phyloP scores from a whole-genome alignment of 2,113 vertebrate species.

The Tragulus kanchil region DNA sequence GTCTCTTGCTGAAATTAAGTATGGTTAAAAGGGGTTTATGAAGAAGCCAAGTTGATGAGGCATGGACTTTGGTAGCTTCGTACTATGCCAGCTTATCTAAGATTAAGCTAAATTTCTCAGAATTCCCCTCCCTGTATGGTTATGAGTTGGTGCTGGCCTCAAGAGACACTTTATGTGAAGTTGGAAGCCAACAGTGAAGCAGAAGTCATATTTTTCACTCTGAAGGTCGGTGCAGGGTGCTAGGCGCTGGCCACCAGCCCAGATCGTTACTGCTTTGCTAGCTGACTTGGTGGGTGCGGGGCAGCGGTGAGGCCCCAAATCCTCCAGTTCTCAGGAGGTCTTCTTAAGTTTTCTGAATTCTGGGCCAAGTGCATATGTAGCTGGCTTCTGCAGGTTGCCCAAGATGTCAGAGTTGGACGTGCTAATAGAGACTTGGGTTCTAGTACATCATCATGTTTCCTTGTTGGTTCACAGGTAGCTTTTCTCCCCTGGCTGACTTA shows the following conservation, averaged over 20 bases:
- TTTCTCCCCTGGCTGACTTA: not conserved
- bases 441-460: not conserved
- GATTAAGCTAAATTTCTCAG: not conserved
- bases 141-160: not conserved
- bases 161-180: not conserved
- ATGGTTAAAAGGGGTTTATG: not conserved
- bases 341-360: slow-evolving; percentile 15
- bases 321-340: not conserved
- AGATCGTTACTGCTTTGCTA: not conserved
- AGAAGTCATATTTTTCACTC: not conserved
- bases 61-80: not conserved
- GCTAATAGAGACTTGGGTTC: not conserved
- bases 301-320: not conserved
- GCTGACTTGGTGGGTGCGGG: not conserved
- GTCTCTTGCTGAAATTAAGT: not conserved
- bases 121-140: not conserved
- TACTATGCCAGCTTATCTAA: not conserved
- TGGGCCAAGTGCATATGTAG: not conserved
- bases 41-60: not conserved
- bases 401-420: not conserved
- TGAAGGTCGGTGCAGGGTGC: not conserved
- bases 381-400: not conserved
- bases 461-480: not conserved
- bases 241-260: not conserved
- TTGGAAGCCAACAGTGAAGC: not conserved